These are phyloP conservation scores for Aspidoscelis tigris DNA, from an alignment of 2,113 vertebrate species.

Conservation along the genomic window DNA sequence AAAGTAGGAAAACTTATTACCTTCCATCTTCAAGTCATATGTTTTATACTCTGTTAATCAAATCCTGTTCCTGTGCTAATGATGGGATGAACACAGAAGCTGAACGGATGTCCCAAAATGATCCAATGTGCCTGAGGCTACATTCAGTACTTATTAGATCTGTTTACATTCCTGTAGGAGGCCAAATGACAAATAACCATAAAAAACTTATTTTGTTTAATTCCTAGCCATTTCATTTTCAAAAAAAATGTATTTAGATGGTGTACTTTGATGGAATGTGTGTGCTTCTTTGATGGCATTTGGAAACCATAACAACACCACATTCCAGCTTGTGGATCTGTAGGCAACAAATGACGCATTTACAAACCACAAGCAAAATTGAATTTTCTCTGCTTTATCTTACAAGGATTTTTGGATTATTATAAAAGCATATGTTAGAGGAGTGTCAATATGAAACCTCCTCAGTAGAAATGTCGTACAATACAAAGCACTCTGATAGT, in stretches of 20 bases:
- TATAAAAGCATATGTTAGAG: background rate
- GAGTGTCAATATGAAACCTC: background rate
- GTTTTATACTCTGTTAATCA: background rate
- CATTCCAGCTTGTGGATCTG: background rate
- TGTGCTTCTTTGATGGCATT: conserved; percentile 3
- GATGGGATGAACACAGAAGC: background rate
- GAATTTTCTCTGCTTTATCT: conserved; percentile 6
- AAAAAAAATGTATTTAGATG: conserved; percentile 9
- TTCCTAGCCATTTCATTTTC: background rate
- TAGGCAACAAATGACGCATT: background rate
- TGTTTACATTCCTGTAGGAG: conserved; percentile 11
- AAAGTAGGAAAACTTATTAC: too few relatives aligned
- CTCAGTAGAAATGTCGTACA: background rate
- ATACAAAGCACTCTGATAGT: background rate
- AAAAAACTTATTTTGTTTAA: conserved; percentile 13
- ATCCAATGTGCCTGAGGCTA: background rate
- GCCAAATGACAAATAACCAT: conserved; percentile 21
- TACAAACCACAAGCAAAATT: conserved; percentile 16
- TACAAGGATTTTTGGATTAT: background rate
- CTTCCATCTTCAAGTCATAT: background rate
- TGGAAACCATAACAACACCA: conserved; percentile 16
- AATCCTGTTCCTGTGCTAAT: background rate
- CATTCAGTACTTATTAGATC: background rate
- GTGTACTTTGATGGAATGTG: conserved; percentile 20
- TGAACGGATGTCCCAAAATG: background rate